Base-by-base conservation (phyloP, 2,113 vertebrate genomes). In the Erpornis zantholeuca region DNA sequence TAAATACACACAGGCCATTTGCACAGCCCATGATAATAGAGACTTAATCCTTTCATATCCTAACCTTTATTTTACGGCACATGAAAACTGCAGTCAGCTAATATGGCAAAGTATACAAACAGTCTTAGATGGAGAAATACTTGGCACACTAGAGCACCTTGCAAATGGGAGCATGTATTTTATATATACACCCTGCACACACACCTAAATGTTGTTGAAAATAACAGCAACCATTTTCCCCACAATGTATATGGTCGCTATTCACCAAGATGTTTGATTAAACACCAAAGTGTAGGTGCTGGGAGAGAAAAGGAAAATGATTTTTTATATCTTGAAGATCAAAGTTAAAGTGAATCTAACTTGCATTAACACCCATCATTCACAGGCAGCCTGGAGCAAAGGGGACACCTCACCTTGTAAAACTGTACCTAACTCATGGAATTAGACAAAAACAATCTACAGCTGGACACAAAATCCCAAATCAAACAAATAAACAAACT, bases 21-120 rank as follows among this genome's bases (percentile, higher is more conserved):
- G 49, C 49, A 88, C 15, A 76, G 73, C 29, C 50, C 11, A 4
- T 65, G n/a, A 94, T 50, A 73, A 84, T 1, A 78, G 40, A 82
- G n/a, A 44, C 25, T 71, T 83, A 92, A 94, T 49, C 53, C 40
- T 80, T 95, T 90, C 63, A 47, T 68, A 66, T 71, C 69, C 72
- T 84, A 63, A 33, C 15, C 56, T 49, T 70, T 83, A 29, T 61
- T 76, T 54, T 50, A 90, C 6, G 6, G 54, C 57, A 44, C 73
- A 64, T 25, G 23, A 86, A 90, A 93, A 56, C 28, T 53, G 24
- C 28, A 86, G 20, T 80, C 36, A 76, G 36, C 21, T 23, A 78
- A 50, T 47, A 53, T 35, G 38, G 71, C 50, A 92, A 91, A 85
- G 38, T 35, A 72, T 36, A 22, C 44, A 75, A 93, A 47, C 11